Evolutionary conservation across 2,888 invertebrate species (phyloP).

Genomic region (Parnassius orleans): DNA sequence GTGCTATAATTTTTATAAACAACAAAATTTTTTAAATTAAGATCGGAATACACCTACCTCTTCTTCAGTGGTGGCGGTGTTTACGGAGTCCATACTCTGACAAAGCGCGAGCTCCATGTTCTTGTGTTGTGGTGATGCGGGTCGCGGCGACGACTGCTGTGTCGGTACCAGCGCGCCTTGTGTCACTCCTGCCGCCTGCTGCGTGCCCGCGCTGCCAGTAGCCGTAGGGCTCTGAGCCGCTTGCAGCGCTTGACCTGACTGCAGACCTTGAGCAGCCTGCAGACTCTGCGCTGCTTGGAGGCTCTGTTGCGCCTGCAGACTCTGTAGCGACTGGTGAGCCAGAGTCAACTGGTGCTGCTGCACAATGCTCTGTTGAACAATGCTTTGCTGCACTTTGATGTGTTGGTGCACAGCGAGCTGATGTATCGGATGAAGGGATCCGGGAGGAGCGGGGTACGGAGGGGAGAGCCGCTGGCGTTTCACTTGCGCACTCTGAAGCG

Average conservation of each 20-base stretch:
- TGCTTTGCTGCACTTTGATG: constrained; percentile 74
- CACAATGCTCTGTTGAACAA: constrained; percentile 75
- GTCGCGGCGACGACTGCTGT: constrained; percentile 70
- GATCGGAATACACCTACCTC: constrained; percentile 86
- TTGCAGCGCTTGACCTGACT: constrained; percentile 58
- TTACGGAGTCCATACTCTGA: constrained; percentile 99
- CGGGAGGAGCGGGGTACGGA: constrained; percentile 78
- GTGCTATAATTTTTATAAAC: no score
- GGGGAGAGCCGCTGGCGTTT: constrained; percentile 83
- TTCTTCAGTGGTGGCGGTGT: constrained; percentile 97
- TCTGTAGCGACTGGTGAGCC: constrained; percentile 72
- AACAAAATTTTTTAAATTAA: not conserved
- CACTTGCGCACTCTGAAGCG: constrained; percentile 81
- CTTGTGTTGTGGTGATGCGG: constrained; percentile 71
- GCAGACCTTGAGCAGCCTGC: constrained; percentile 48
- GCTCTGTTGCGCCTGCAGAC: constrained; percentile 61
- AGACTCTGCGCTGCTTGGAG: constrained; percentile 52
- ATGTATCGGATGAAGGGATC: constrained; percentile 69
- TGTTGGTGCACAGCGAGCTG: constrained; percentile 75
- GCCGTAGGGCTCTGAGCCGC: constrained; percentile 45
- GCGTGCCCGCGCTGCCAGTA: constrained; percentile 60
- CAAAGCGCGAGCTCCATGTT: constrained; percentile 88
- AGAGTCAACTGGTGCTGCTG: constrained; percentile 75
- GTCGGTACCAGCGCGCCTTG: constrained; percentile 72
- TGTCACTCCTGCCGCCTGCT: constrained; percentile 53